phyloP scores from a whole-genome alignment of 1,140 invertebrate species.

The Penaeus vannamei region DNA sequence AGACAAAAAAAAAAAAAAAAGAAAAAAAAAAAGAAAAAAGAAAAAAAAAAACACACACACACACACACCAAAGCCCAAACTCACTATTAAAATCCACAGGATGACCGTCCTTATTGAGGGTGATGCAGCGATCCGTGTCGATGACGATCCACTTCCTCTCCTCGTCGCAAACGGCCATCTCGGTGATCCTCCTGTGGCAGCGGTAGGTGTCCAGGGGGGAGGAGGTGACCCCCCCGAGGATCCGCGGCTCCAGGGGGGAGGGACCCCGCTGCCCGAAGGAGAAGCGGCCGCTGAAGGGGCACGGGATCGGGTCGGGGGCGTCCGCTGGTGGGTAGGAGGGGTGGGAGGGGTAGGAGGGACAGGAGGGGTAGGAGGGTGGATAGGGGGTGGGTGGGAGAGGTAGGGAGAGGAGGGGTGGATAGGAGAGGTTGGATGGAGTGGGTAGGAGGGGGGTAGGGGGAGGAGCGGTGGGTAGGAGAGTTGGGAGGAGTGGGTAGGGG shows the following conservation, averaged over 20 bases:
- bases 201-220: slow-evolving; percentile 74
- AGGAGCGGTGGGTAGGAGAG: too few relatives aligned
- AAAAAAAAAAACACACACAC: too few relatives aligned
- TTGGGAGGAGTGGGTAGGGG: too few relatives aligned
- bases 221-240: slow-evolving; percentile 76
- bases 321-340: slow-evolving; percentile 77
- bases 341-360: too few relatives aligned
- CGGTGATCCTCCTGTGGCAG: slow-evolving; percentile 74
- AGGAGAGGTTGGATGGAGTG: too few relatives aligned
- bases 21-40: too few relatives aligned
- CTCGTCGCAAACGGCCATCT: slow-evolving; percentile 73
- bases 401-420: too few relatives aligned
- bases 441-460: too few relatives aligned
- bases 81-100: slow-evolving; percentile 75
- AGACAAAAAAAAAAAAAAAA: too few relatives aligned
- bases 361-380: too few relatives aligned
- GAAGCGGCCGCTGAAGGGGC: slow-evolving; percentile 96
- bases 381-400: too few relatives aligned
- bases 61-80: slow-evolving; percentile 21
- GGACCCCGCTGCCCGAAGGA: slow-evolving; percentile 92
- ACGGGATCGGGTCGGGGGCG: slow-evolving; percentile 91
- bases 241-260: slow-evolving; percentile 80
- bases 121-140: slow-evolving; percentile 76
- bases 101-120: slow-evolving; percentile 76
- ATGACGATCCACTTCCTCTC: slow-evolving; percentile 75